Evolutionary conservation across 2,797 vertebrate genomes (phyloP).

Genomic region (Sphaeramia orbicularis): DNA sequence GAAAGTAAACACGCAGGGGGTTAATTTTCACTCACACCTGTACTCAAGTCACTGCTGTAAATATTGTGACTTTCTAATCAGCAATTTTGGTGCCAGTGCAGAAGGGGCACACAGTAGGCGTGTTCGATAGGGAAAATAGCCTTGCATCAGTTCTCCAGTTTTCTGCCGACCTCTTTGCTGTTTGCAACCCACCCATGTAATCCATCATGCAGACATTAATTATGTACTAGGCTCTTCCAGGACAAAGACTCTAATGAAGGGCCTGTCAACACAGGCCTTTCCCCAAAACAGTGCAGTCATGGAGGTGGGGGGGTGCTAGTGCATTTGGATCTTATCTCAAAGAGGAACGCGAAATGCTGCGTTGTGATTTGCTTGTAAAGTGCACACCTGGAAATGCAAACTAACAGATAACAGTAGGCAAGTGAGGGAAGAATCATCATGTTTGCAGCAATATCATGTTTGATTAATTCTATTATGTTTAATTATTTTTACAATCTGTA

Average conservation of each 20-base stretch:
- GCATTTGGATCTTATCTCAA: conserved; percentile 46
- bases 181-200: conserved; percentile 79
- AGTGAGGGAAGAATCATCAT: conserved; percentile 11
- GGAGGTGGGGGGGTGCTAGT: conserved; percentile 39
- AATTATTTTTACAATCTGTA: too few species aligned
- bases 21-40: conserved; percentile 64
- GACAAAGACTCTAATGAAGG: conserved; percentile 86
- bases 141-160: conserved; percentile 66
- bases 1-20: conserved; percentile 50
- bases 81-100: conserved; percentile 50
- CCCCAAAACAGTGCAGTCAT: conserved; percentile 63
- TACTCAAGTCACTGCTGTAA: conserved; percentile 63
- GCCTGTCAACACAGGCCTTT: conserved; percentile 75
- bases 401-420: conserved; percentile 13
- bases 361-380: conserved; percentile 31
- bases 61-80: conserved; percentile 81
- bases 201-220: conserved; percentile 87
- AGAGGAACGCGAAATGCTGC: conserved; percentile 35
- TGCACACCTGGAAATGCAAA: conserved; percentile 43
- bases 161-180: conserved; percentile 75
- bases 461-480: conserved; percentile 14
- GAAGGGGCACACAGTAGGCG: conserved; percentile 51
- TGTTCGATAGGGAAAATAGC: conserved; percentile 56
- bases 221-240: conserved; percentile 81
- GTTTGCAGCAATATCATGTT: neutral